These are phyloP conservation scores for Tridacna crocea DNA, from an alignment of 2,888 invertebrate genomes.

Conservation along the genomic window DNA sequence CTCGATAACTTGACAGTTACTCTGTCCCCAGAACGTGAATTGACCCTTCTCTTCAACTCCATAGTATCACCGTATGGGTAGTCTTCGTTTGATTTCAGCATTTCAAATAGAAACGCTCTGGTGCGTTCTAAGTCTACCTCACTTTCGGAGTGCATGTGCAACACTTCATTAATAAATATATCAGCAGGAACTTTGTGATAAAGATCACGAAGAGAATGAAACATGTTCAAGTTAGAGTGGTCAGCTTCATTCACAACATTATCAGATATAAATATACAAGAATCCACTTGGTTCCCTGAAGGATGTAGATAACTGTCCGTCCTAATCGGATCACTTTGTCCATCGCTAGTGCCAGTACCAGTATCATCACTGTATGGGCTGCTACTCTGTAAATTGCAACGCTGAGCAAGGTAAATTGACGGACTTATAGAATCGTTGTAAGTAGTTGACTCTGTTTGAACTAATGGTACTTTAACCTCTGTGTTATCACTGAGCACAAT, in stretches of 20 bases:
- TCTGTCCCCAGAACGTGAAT: conserved; percentile 6
- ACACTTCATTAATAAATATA: conserved; percentile 5
- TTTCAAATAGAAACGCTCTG: conserved; percentile 6
- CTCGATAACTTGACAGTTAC: conserved; percentile 8
- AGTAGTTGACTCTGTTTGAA: no score
- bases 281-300: not conserved
- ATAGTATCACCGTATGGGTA: not conserved
- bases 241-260: not conserved
- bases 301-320: no score
- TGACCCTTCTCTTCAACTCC: not conserved
- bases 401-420: no score
- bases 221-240: not conserved
- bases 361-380: no score
- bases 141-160: not conserved
- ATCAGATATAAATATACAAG: not conserved
- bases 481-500: no score
- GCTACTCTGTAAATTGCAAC: no score
- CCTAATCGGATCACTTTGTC: no score
- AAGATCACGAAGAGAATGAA: not conserved
- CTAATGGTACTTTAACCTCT: no score
- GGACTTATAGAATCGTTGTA: no score
- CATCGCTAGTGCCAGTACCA: no score
- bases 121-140: conserved; percentile 17
- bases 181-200: not conserved
- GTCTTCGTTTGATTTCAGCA: conserved; percentile 11